These are phyloP conservation scores for Microvelia longipes DNA, from an alignment of 1,140 invertebrate species.

Conservation along the genomic window DNA sequence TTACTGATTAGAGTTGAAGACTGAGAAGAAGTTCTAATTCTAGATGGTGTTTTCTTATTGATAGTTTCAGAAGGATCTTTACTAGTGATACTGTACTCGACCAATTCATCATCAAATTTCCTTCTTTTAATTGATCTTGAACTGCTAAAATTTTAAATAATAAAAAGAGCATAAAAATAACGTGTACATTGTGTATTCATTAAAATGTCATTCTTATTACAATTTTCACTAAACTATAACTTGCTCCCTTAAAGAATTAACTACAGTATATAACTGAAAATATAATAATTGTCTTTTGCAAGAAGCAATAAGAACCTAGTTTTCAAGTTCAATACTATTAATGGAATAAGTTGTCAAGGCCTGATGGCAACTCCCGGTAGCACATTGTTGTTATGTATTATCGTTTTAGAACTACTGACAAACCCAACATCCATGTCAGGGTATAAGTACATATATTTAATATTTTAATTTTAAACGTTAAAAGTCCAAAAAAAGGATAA, in stretches of 20 bases:
- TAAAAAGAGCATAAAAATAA: conserved; percentile 1
- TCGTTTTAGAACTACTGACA: no score
- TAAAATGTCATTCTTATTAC: neutral
- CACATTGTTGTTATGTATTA: no score
- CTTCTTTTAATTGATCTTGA: conserved; percentile 85
- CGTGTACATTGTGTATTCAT: neutral
- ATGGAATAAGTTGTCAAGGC: no score
- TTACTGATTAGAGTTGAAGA: conserved; percentile 9
- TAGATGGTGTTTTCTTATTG: conserved; percentile 4
- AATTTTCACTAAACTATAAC: neutral
- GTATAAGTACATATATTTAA: no score
- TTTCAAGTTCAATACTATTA: no score
- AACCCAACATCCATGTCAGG: no score
- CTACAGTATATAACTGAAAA: no score
- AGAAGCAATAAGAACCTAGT: no score
- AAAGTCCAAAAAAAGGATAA: no score
- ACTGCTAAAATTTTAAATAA: conserved; percentile 42
- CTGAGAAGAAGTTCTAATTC: conserved; percentile 10
- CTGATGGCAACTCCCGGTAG: no score
- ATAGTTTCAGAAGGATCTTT: conserved; percentile 10
- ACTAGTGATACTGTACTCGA: conserved; percentile 41
- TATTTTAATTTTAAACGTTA: no score
- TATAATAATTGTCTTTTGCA: no score
- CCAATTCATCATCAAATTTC: conserved; percentile 93
- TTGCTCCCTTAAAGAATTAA: neutral